A percentile compares a stretch with the other conserved stretches of the same genome.
phyloP scores from a whole-genome alignment of 2,888 invertebrate species.

The Automeris io region DNA sequence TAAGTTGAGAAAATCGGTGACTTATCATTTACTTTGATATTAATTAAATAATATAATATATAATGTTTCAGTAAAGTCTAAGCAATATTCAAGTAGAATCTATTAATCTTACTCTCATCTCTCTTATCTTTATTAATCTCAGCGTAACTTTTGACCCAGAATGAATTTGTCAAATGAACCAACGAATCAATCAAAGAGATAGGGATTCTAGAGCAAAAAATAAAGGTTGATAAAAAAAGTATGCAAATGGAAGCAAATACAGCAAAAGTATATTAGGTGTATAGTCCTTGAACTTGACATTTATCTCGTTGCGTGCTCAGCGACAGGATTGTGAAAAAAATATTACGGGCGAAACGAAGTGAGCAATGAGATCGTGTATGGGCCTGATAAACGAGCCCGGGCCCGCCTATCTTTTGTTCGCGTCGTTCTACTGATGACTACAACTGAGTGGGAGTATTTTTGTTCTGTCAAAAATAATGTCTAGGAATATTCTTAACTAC shows the following conservation, averaged over 20 bases:
- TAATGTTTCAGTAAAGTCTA: no score
- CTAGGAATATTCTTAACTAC: conserved; percentile 16
- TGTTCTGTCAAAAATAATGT: conserved; percentile 12
- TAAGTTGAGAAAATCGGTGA: no score
- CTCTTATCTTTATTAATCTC: no score
- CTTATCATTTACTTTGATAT: no score
- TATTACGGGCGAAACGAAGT: conserved; percentile 12
- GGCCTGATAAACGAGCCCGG: conserved; percentile 27
- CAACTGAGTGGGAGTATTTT: conserved; percentile 23
- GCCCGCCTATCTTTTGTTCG: conserved; percentile 31
- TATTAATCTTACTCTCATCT: no score
- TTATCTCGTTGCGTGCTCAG: conserved; percentile 19
- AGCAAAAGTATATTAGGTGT: conserved; percentile 5
- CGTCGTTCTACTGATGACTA: conserved; percentile 24
- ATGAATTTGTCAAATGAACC: no score
- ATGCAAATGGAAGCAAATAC: conserved; percentile 7
- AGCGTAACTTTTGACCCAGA: no score
- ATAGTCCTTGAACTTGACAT: conserved; percentile 21
- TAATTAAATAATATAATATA: no score
- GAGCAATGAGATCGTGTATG: conserved; percentile 18
- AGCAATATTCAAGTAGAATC: no score
- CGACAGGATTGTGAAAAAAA: conserved; percentile 20
- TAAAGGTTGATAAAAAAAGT: neutral
- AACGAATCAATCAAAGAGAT: no score
- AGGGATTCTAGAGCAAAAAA: neutral